A percentile compares a stretch with the other conserved stretches of the same genome.
Conservation (phyloP, 2,888 invertebrate species). For the Papilio demoleus region DNA sequence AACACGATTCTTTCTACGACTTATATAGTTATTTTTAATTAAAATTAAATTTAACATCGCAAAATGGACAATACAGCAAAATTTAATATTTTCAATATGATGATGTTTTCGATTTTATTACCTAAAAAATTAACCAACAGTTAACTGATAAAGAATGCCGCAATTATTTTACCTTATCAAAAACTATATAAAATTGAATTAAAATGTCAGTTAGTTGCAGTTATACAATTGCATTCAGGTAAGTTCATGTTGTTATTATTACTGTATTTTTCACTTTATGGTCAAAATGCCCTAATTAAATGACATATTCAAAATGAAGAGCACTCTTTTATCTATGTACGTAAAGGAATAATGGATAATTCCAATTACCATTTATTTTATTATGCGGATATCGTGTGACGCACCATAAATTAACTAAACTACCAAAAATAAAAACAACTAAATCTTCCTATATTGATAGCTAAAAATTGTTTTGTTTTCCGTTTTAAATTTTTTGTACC, state of each 20-base stretch:
- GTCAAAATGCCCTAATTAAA: not conserved
- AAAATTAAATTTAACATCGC: too few relatives aligned
- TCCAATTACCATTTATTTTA: not conserved
- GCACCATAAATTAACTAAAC: not conserved
- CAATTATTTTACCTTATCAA: not conserved
- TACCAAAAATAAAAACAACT: not conserved
- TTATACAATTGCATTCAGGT: not conserved
- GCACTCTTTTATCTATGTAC: too few relatives aligned
- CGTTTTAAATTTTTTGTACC: not conserved
- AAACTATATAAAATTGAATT: not conserved
- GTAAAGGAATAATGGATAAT: too few relatives aligned
- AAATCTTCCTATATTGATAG: slow-evolving; percentile 10
- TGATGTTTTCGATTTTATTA: not conserved
- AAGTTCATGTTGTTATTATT: not conserved
- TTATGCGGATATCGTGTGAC: not conserved
- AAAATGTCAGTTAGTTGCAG: not conserved
- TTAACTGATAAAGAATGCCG: not conserved
- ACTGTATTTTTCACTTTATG: not conserved
- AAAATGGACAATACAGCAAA: too few relatives aligned
- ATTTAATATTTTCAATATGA: too few relatives aligned
- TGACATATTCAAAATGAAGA: too few relatives aligned
- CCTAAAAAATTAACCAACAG: slow-evolving; percentile 1
- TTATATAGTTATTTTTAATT: too few relatives aligned
- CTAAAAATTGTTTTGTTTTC: slow-evolving; percentile 6
- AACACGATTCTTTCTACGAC: too few relatives aligned